Evolutionary conservation across 1,140 invertebrate species (phyloP), one percentile per base, ranked within the genome.

Genomic region (Nephila pilipes): DNA sequence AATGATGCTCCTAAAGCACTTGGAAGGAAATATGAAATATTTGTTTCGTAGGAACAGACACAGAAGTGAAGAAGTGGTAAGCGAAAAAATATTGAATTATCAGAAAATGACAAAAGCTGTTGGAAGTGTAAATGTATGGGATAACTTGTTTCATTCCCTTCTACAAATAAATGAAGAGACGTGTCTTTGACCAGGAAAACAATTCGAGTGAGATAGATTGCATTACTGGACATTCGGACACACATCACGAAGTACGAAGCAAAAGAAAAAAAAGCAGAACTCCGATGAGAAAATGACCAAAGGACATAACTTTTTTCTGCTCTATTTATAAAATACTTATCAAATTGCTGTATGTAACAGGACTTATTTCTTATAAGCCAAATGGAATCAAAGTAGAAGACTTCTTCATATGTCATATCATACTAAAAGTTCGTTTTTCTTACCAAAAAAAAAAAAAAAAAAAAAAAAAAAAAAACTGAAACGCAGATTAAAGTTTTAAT

Each of bases 41-140:
- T 65, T 25, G 25, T 65, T 65, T 65, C 25, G 12, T 65, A 65
- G 14, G 8, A 65, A 10, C 1, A 25, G 5, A n/a, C 1, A 3
- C n/a, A 14, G 65, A 25, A 75, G 29, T 75, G 65, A 36, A 75
- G 65, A 32, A 16, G 29, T 12, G 12, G 29, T 14, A 29, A 69
- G 25, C n/a, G 29, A 16, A 29, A 75, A 75, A 29, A 32, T 75
- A 75, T 75, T 75, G 65, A 75, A 75, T 75, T 75, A 75, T 75
- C 65, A 32, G 65, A 75, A 75, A 32, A 75, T 75, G 65, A 75
- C 65, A 75, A 75, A 75, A 75, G 29, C 65, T 29, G 25, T 75
- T 29, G 12, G 32, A 75, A 75, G 65, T 75, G 65, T 75, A 75
- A 75, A 75, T 29, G 65, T 18, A 75, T 12, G 29, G 25, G 12